Base-by-base conservation (phyloP, 35 echinoderm and acorn worm species). In the Heliocidaris tuberculata region DNA sequence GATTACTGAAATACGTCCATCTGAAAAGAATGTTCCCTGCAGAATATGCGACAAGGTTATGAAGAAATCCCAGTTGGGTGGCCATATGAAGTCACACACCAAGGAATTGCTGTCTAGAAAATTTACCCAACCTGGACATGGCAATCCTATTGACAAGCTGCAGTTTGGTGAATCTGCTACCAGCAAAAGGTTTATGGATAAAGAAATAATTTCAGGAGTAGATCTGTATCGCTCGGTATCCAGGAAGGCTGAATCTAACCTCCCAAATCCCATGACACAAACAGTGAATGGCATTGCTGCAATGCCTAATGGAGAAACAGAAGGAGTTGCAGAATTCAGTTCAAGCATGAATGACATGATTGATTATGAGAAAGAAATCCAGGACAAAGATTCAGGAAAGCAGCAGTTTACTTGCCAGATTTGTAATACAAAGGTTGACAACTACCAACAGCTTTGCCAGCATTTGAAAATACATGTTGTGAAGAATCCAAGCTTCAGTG, bases 391-490 rank as follows among this genome's bases (percentile, higher is more conserved):
- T 24, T 7, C 5, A 47, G 87, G 32, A 89, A 48, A 89, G 12
- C 31, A 89, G 87, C 47, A 32, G 12, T 42, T 47, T 29, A 93
- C 47, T 49, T 93, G 91, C 50, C 13, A 50, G 4, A n/a, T 93
- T 2, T 93, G 91, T 27, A 59, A 93, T 59, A 31, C 13, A 93
- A 30, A 49, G 50, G 50, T 24, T 50, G 91, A 31, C 31, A 49
- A 11, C 31, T 93, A 93, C 30, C n/a, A 49, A 0, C 91, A 93
- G 30, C 91, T 93, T 59, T 50, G 48, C 30, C 48, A 59, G 91
- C 91, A 93, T 31, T 48, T 93, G 91, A 93, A 93, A 93, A 93
- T 48, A 42, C 91, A 93, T 93, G 91, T 49, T 31, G 91, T 32
- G n/a, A 59, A 48, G 50, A 48, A 93, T 17, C 47, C 91, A 93